Base-by-base conservation (phyloP, 2,113 vertebrate species). In the Podilymbus podiceps region DNA sequence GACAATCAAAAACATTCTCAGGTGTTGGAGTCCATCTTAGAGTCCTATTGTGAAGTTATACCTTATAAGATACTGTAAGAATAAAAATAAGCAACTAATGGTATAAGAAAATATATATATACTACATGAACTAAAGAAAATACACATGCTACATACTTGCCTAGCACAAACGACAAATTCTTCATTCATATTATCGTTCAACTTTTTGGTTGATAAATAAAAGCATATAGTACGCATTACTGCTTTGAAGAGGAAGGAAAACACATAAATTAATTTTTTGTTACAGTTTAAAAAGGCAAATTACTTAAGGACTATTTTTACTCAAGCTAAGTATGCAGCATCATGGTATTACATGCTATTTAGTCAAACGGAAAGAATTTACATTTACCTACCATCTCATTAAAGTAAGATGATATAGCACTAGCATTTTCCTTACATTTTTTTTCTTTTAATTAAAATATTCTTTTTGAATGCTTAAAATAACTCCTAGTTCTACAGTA, bases 291-390 rank as follows among this genome's bases (percentile, higher is more conserved):
- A 91, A 85, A 94, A 89, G 82, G 85, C 31, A 90, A 88, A 92
- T 95, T 76, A 88, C 88, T 96, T 96, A 84, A 80, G 35, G n/a
- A n/a, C 68, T 25, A 63, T 60, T 76, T 92, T 92, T 97, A 95
- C 90, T 92, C 84, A 74, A 69, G 67, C 66, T 88, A 75, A 86
- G 50, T 12, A 92, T 62, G 55, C 1, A 19, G 64, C 88, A 69
- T 60, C 59, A 58, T 59, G 53, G 58, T 47, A 73, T 62, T 76
- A 92, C 47, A 88, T 0, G 15, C 24, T 79, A 89, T 96, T 72
- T 88, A 95, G 95, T 92, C 89, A 93, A 94, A 96, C 95, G 6
- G 44, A 56, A 88, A 79, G 33, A 75, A 95, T 96, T 93, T 78
- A 82, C 88, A 94, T 94, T 68, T 50, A 85, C 84, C 72, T 85